A percentile compares a stretch with the other conserved stretches of the same genome.
These are phyloP conservation scores for Corvus hawaiiensis DNA, from an alignment of 2,113 vertebrate species.

Conservation along the genomic window DNA sequence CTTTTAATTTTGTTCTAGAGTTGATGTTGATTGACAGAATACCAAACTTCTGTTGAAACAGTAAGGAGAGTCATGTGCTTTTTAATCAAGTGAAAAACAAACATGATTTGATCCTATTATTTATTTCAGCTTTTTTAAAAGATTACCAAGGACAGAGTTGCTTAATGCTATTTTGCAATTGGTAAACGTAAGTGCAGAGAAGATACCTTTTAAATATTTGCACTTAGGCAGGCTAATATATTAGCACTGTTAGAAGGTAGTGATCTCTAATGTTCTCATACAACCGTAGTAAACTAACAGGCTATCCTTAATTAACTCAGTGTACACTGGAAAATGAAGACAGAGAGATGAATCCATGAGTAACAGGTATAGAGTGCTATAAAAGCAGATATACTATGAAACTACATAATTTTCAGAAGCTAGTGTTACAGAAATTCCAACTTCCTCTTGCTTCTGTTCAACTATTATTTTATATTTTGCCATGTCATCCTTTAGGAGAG, in stretches of 20 bases:
- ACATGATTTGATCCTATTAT: not conserved
- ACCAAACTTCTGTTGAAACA: not conserved
- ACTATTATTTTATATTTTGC: not conserved
- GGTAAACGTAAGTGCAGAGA: constrained; percentile 30
- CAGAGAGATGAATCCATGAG: not conserved
- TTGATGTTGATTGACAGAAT: not conserved
- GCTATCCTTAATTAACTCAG: not conserved
- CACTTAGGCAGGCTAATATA: constrained; percentile 11
- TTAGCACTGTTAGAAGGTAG: not conserved
- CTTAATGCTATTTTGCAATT: constrained; percentile 65
- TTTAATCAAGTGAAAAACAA: not conserved
- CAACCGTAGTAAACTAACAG: not conserved
- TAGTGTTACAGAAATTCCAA: not conserved
- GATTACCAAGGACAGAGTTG: constrained; percentile 40
- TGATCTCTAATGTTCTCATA: not conserved
- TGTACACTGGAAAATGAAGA: not conserved
- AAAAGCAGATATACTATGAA: not conserved
- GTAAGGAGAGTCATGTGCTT: not conserved
- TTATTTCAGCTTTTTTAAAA: constrained; percentile 25
- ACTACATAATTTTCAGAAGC: not conserved
- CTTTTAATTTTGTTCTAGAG: not conserved
- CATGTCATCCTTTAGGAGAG: not conserved
- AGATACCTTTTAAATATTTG: constrained; percentile 66
- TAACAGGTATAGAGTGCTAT: not conserved
- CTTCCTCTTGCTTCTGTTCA: not conserved